Evolutionary conservation across 2,888 invertebrate genomes (phyloP).

Genomic region (Boloria euphrosyne): DNA sequence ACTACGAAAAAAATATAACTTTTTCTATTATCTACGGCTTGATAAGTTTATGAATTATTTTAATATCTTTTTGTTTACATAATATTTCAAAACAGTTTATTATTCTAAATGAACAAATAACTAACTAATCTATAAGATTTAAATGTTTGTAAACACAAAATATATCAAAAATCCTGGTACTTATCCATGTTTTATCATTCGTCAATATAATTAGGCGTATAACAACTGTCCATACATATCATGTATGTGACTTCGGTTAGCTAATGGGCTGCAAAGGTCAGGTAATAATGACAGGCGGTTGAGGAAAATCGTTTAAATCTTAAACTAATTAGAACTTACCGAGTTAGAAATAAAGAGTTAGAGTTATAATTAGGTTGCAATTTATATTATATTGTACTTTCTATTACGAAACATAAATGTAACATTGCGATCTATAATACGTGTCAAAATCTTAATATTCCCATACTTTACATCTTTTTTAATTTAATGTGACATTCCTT

Average conservation of each 20-base stretch:
- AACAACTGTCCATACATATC: conserved; percentile 4
- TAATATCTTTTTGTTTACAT: no score
- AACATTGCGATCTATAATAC: no score
- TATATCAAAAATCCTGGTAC: conserved; percentile 15
- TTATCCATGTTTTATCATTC: conserved; percentile 9
- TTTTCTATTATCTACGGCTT: no score
- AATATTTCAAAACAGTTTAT: no score
- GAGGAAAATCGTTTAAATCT: conserved; percentile 7
- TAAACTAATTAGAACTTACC: not conserved
- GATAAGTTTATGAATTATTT: no score
- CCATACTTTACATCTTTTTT: no score
- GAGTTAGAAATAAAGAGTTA: not conserved
- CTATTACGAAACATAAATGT: no score
- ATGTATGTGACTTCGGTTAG: not conserved
- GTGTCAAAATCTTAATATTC: no score
- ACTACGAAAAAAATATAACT: no score
- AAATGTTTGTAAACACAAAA: not conserved
- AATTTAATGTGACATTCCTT: no score
- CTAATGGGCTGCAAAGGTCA: conserved; percentile 21
- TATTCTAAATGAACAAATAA: not conserved
- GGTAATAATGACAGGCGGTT: conserved; percentile 1
- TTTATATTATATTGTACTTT: no score
- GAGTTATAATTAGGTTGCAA: not conserved
- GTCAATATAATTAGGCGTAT: conserved; percentile 12
- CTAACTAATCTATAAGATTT: not conserved